phyloP scores from a whole-genome alignment of 2,888 invertebrate species.

The Hemicrepidius hirtus region DNA sequence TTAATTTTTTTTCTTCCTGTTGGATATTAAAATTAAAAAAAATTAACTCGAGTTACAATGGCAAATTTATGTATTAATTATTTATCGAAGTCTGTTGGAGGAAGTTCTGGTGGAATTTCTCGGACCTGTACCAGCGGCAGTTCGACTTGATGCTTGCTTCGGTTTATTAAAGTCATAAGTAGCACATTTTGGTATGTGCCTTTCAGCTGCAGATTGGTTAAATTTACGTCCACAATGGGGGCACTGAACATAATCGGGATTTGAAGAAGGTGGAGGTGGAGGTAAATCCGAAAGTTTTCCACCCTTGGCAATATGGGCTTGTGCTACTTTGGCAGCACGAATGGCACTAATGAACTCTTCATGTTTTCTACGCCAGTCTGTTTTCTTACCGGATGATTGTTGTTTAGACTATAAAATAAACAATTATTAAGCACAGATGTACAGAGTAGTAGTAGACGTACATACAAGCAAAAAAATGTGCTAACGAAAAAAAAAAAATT shows the following conservation, averaged over 20 bases:
- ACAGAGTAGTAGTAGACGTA: no score
- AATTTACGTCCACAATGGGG: slow-evolving; percentile 92
- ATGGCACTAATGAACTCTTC: slow-evolving; percentile 95
- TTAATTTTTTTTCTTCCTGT: not conserved
- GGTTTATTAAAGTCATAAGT: slow-evolving; percentile 88
- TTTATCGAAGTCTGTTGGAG: slow-evolving; percentile 16
- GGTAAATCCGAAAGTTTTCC: slow-evolving; percentile 91
- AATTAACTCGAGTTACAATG: not conserved
- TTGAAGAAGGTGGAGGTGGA: slow-evolving; percentile 92
- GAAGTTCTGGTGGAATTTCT: slow-evolving; percentile 13
- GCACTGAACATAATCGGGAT: slow-evolving; percentile 92
- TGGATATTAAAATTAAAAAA: not conserved
- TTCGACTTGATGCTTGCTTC: slow-evolving; percentile 67
- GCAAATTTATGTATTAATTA: slow-evolving; percentile 9
- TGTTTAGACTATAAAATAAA: slow-evolving; percentile 14
- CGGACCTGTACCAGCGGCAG: not conserved
- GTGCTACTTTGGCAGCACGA: slow-evolving; percentile 90
- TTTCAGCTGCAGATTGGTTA: slow-evolving; percentile 87
- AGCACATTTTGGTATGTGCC: slow-evolving; percentile 95
- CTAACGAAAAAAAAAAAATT: no score
- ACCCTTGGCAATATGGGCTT: slow-evolving; percentile 86
- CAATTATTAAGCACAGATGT: no score
- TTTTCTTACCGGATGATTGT: slow-evolving; percentile 30
- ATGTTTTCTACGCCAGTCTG: slow-evolving; percentile 94
- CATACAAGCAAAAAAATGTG: no score